Conservation (phyloP, 35 echinoderm and acorn worm genomes). For the Eucidaris tribuloides region DNA sequence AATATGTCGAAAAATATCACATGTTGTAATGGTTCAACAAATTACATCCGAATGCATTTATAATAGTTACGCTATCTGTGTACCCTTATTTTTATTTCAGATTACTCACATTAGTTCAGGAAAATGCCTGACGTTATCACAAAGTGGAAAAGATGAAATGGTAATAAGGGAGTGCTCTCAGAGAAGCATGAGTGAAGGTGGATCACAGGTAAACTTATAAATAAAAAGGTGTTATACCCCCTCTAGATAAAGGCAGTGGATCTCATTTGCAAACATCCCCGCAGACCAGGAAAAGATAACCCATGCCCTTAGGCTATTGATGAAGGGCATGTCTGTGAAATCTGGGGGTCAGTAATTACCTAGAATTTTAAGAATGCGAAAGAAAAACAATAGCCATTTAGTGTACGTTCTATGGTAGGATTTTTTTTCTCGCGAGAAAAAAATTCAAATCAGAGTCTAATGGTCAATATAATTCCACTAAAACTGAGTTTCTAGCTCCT, state of each 20-base stretch:
- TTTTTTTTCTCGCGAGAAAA: too few species aligned
- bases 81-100: slow-evolving; percentile 9
- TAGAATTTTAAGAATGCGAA: too few species aligned
- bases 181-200: not conserved
- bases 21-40: not conserved
- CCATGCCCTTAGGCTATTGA: too few species aligned
- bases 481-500: not conserved
- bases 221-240: not conserved
- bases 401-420: too few species aligned
- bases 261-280: too few species aligned
- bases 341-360: too few species aligned
- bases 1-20: not conserved
- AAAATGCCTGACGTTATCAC: slow-evolving; percentile 43
- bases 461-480: too few species aligned
- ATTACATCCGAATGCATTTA: not conserved
- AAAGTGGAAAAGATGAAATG: slow-evolving; percentile 31
- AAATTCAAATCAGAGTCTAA: too few species aligned
- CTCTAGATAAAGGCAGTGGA: not conserved
- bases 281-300: too few species aligned
- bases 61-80: too few species aligned
- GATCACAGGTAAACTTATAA: slow-evolving; percentile 53
- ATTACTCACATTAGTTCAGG: slow-evolving; percentile 43
- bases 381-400: too few species aligned
- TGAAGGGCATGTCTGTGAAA: too few species aligned
- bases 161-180: not conserved